Evolutionary conservation across 2,888 invertebrate species (phyloP).

Genomic region (Brachylomia viminalis): DNA sequence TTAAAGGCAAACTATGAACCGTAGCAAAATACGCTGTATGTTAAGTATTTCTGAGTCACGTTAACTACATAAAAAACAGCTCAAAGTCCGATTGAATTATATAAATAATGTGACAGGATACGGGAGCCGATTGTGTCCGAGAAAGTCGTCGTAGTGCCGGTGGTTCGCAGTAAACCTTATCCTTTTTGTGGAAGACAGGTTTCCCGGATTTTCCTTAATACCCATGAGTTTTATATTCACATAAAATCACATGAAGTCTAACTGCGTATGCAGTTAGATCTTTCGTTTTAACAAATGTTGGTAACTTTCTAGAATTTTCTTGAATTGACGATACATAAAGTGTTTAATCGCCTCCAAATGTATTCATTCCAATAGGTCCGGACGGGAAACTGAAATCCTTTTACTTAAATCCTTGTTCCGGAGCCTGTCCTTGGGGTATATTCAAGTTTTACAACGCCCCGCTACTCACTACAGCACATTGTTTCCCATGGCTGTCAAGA

Average conservation of each 20-base stretch:
- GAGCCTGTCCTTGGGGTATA: constrained; percentile 38
- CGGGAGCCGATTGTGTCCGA: constrained; percentile 35
- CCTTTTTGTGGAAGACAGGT: constrained; percentile 39
- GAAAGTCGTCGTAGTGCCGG: constrained; percentile 20
- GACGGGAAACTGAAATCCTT: constrained; percentile 27
- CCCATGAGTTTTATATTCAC: constrained; percentile 29
- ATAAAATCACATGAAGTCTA: too few species aligned
- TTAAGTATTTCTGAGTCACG: constrained; percentile 15
- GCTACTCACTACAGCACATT: constrained; percentile 27
- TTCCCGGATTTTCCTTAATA: constrained; percentile 43
- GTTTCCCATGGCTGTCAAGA: constrained; percentile 36
- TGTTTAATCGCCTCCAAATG: constrained; percentile 18
- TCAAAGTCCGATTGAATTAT: constrained; percentile 15
- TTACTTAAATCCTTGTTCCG: constrained; percentile 42
- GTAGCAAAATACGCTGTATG: neutral
- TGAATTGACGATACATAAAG: constrained; percentile 7
- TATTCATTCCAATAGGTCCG: constrained; percentile 28
- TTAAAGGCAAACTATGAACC: constrained; percentile 18
- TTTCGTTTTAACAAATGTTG: neutral
- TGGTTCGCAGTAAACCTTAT: constrained; percentile 22
- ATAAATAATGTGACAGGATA: constrained; percentile 39
- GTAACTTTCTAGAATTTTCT: neutral
- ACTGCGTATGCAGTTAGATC: neutral
- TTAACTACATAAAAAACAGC: constrained; percentile 25
- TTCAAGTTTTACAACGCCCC: constrained; percentile 41